Conservation (phyloP, 2,797 vertebrate genomes). For the Alosa sapidissima region DNA sequence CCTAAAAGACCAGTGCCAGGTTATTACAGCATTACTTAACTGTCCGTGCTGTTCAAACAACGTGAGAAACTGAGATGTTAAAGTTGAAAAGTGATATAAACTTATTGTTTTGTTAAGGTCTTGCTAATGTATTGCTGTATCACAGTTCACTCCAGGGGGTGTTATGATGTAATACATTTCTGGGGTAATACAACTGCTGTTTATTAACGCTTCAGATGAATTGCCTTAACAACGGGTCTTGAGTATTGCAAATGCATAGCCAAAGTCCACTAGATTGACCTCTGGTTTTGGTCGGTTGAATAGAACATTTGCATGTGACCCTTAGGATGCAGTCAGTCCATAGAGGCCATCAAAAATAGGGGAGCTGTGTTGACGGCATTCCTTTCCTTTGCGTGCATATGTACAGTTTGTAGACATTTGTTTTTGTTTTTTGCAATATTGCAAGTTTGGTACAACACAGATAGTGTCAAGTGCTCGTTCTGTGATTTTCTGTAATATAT, state of each 20-base stretch:
- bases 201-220: neutral
- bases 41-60: neutral
- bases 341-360: neutral
- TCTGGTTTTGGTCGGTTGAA: neutral
- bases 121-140: neutral
- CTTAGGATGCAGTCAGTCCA: neutral
- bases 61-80: neutral
- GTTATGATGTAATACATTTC: neutral
- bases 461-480: neutral
- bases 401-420: neutral
- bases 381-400: neutral
- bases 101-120: neutral
- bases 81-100: neutral
- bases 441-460: neutral
- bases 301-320: neutral
- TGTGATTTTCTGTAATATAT: neutral
- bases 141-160: neutral
- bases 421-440: too few relatives aligned
- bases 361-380: neutral
- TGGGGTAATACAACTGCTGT: neutral
- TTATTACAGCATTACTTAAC: slow-evolving; percentile 33
- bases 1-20: slow-evolving; percentile 31
- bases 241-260: neutral
- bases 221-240: neutral
- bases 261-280: neutral